Conservation (phyloP, 2,113 vertebrate genomes). For the Hippocampus zosterae region DNA sequence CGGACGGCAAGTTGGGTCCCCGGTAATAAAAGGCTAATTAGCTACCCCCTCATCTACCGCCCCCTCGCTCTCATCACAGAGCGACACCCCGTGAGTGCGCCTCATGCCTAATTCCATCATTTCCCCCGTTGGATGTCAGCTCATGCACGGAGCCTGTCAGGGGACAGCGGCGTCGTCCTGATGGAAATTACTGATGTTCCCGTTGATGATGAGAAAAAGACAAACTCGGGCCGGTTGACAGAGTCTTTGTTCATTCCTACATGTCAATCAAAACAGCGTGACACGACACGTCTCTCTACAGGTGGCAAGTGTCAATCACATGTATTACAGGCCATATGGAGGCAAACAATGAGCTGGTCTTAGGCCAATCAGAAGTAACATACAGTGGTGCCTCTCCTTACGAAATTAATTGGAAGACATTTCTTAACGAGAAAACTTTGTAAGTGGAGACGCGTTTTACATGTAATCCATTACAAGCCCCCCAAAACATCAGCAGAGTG, state of each 20-base stretch:
- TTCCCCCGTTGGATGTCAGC: constrained; percentile 58
- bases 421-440: too few species aligned
- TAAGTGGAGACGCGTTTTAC: too few species aligned
- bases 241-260: constrained; percentile 39
- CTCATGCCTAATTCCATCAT: constrained; percentile 58
- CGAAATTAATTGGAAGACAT: too few species aligned
- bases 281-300: background rate
- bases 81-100: constrained; percentile 48
- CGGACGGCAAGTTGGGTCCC: constrained; percentile 44
- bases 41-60: constrained; percentile 25
- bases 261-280: constrained; percentile 50
- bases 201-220: constrained; percentile 64
- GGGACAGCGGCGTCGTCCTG: constrained; percentile 49
- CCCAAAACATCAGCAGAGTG: too few species aligned
- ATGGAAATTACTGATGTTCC: constrained; percentile 65
- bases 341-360: too few species aligned
- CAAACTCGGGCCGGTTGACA: constrained; percentile 42
- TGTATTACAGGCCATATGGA: background rate
- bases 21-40: constrained; percentile 68
- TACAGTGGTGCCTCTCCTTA: background rate
- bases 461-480: too few species aligned
- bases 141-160: constrained; percentile 53
- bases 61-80: constrained; percentile 47
- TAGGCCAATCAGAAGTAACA: background rate
- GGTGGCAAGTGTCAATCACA: background rate